Percentiles rank a stretch among this genome's conserved stretches.
phyloP scores from a whole-genome alignment of 2,888 invertebrate genomes.

The Noctua janthina region DNA sequence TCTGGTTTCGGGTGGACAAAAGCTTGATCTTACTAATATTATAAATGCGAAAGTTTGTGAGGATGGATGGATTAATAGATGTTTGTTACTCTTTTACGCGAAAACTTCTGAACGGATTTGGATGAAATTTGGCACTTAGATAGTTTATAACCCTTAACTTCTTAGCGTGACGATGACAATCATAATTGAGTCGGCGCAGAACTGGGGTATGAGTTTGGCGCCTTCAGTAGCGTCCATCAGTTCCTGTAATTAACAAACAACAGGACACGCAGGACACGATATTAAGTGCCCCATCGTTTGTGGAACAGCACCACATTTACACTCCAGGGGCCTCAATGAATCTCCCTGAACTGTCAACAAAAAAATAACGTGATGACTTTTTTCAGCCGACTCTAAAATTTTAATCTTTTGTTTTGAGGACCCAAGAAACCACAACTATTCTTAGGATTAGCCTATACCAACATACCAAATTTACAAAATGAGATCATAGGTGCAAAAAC shows the following conservation, averaged over 20 bases:
- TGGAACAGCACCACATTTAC: not conserved
- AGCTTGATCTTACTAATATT: too few species aligned
- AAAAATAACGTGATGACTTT: not conserved
- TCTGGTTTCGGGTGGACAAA: too few species aligned
- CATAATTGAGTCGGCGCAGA: not conserved
- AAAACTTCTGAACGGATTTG: too few species aligned
- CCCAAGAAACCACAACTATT: not conserved
- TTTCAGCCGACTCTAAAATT: not conserved
- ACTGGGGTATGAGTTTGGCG: not conserved
- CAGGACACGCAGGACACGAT: not conserved
- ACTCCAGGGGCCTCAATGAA: not conserved
- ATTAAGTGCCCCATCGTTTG: not conserved
- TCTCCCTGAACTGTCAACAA: not conserved
- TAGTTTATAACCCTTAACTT: too few species aligned
- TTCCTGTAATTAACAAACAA: not conserved
- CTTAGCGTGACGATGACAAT: too few species aligned
- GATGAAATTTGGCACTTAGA: too few species aligned
- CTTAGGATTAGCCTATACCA: not conserved
- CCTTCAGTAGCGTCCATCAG: not conserved
- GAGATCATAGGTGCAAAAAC: slow-evolving; percentile 7
- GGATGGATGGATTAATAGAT: too few species aligned
- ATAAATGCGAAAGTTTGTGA: too few species aligned
- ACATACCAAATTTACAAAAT: not conserved
- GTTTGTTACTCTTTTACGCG: too few species aligned
- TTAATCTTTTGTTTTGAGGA: not conserved